phyloP scores from a whole-genome alignment of 2,113 vertebrate genomes.

The Mus musculus region DNA sequence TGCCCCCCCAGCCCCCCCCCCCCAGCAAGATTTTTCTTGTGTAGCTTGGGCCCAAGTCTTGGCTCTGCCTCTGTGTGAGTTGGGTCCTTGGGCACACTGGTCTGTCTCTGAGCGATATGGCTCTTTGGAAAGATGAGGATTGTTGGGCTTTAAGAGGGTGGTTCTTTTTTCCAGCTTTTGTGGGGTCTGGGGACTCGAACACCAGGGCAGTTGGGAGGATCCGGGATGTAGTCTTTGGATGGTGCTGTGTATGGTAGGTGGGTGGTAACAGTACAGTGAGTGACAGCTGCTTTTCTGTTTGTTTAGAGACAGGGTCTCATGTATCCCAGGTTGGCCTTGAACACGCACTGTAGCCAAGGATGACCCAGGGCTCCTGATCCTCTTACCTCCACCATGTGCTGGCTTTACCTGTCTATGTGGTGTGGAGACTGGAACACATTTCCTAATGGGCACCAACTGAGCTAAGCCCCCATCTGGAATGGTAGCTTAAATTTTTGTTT shows the following conservation, averaged over 20 bases:
- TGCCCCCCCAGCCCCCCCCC: background rate
- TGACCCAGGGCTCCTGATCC: background rate
- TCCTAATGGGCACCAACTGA: background rate
- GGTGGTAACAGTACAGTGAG: accelerated
- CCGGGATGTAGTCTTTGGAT: accelerated
- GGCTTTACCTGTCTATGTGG: background rate
- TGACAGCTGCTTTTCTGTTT: background rate
- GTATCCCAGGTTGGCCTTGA: background rate
- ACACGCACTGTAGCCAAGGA: too few relatives aligned
- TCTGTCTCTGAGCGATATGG: background rate
- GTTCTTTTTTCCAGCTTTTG: too few relatives aligned
- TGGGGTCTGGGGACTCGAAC: too few relatives aligned
- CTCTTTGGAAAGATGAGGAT: background rate
- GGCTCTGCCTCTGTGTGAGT: background rate
- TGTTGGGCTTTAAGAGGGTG: too few relatives aligned
- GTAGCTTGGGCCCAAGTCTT: background rate
- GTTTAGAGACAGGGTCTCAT: background rate
- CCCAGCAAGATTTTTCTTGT: background rate
- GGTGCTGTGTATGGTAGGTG: accelerated
- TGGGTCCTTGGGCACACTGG: background rate
- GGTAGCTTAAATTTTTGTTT: background rate
- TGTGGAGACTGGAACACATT: background rate
- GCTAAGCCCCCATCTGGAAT: background rate
- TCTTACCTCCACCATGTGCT: background rate
- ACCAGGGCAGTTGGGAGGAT: background rate